phyloP scores from a whole-genome alignment of 2,888 invertebrate species.

The Coelogynopora nodosa region DNA sequence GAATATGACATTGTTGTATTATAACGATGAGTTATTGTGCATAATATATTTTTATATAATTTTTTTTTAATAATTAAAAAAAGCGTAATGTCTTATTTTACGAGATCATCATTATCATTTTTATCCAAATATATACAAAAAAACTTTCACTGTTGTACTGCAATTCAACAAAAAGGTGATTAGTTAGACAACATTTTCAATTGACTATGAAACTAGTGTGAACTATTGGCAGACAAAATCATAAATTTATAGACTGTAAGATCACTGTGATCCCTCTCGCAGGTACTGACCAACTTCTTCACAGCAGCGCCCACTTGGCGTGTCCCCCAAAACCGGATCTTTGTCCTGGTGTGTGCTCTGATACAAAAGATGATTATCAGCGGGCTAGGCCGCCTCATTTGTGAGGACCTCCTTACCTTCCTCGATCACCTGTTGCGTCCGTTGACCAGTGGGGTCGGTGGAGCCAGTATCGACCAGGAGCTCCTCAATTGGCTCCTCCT shows the following conservation, averaged over 20 bases:
- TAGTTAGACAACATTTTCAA: too few relatives aligned
- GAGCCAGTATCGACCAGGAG: neutral
- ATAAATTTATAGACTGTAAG: neutral
- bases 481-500: slow-evolving; percentile 36
- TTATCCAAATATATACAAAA: too few relatives aligned
- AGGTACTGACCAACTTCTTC: slow-evolving; percentile 71
- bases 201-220: too few relatives aligned
- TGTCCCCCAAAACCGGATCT: slow-evolving; percentile 67
- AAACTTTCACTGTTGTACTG: too few relatives aligned
- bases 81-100: too few relatives aligned
- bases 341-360: slow-evolving; percentile 79
- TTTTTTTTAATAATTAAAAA: too few relatives aligned
- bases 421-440: slow-evolving; percentile 53
- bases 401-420: slow-evolving; percentile 50
- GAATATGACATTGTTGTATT: too few relatives aligned
- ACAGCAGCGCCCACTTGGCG: slow-evolving; percentile 64
- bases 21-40: too few relatives aligned
- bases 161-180: too few relatives aligned
- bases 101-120: too few relatives aligned
- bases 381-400: neutral
- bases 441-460: slow-evolving; percentile 38
- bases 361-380: slow-evolving; percentile 74
- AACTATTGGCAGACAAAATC: too few relatives aligned
- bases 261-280: neutral
- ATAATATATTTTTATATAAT: too few relatives aligned